Evolutionary conservation across 2,888 invertebrate genomes (phyloP).

Genomic region (Callosobruchus maculatus): DNA sequence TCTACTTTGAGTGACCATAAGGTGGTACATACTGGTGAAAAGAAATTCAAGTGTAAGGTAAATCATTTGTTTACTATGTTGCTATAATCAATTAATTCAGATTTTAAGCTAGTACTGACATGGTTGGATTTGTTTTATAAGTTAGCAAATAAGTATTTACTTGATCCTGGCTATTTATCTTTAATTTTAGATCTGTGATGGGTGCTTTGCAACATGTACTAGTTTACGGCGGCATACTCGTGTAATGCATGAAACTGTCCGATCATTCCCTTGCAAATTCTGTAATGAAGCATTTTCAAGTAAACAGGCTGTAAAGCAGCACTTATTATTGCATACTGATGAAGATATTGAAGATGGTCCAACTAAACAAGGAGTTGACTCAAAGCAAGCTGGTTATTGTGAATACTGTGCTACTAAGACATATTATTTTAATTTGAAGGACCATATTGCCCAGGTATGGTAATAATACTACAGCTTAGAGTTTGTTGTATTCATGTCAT

Average conservation of each 20-base stretch:
- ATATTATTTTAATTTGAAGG: conserved; percentile 24
- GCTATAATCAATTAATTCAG: background rate
- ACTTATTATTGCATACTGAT: conserved; percentile 22
- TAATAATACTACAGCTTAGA: background rate
- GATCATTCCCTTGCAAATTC: conserved; percentile 23
- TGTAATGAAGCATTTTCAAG: conserved; percentile 23
- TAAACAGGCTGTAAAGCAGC: conserved; percentile 24
- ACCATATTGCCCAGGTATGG: conserved; percentile 15
- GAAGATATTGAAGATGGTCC: conserved; percentile 21
- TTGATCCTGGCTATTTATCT: background rate
- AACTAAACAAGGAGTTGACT: conserved; percentile 14
- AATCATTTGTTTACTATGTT: background rate
- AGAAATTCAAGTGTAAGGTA: conserved; percentile 28
- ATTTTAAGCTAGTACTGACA: background rate
- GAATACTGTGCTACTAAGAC: conserved; percentile 26
- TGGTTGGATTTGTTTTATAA: background rate
- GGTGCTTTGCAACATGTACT: conserved; percentile 25
- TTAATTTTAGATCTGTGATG: conserved; percentile 24
- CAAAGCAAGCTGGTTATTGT: conserved; percentile 23
- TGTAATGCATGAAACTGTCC: conserved; percentile 26
- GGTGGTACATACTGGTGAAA: conserved; percentile 26
- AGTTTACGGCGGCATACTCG: conserved; percentile 22
- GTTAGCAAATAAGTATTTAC: too few species aligned
- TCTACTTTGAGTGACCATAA: conserved; percentile 25
- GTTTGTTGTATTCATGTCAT: too few species aligned